phyloP scores from a whole-genome alignment of 2,113 vertebrate species.

The Microcebus murinus region DNA sequence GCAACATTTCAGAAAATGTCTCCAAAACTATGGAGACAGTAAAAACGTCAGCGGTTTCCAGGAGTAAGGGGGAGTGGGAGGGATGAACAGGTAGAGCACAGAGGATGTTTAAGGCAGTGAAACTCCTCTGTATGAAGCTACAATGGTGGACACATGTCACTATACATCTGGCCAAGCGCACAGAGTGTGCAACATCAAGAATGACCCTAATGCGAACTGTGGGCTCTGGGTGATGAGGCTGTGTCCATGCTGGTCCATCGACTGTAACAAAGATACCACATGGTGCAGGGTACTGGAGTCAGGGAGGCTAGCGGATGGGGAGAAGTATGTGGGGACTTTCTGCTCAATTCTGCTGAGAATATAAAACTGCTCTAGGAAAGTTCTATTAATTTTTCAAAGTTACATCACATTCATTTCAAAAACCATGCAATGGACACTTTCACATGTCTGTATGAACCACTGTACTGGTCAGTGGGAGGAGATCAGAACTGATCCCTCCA shows the following conservation, averaged over 20 bases:
- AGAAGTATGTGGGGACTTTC: too few relatives aligned
- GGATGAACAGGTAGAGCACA: not conserved
- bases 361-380: not conserved
- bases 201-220: not conserved
- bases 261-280: not conserved
- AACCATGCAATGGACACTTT: not conserved
- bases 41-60: not conserved
- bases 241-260: rapidly evolving
- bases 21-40: not conserved
- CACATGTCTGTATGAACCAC: not conserved
- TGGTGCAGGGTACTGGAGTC: not conserved
- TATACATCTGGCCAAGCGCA: not conserved
- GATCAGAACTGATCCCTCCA: not conserved
- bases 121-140: not conserved
- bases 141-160: not conserved
- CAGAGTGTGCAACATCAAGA: not conserved
- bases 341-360: not conserved
- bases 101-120: not conserved
- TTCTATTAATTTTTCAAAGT: not conserved
- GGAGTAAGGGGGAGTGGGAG: too few relatives aligned
- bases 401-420: not conserved
- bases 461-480: not conserved
- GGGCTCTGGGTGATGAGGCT: not conserved
- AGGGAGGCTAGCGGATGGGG: too few relatives aligned
- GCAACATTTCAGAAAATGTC: not conserved